These are phyloP conservation scores for Delia radicum DNA, from an alignment of 1,140 invertebrate species.

Conservation along the genomic window DNA sequence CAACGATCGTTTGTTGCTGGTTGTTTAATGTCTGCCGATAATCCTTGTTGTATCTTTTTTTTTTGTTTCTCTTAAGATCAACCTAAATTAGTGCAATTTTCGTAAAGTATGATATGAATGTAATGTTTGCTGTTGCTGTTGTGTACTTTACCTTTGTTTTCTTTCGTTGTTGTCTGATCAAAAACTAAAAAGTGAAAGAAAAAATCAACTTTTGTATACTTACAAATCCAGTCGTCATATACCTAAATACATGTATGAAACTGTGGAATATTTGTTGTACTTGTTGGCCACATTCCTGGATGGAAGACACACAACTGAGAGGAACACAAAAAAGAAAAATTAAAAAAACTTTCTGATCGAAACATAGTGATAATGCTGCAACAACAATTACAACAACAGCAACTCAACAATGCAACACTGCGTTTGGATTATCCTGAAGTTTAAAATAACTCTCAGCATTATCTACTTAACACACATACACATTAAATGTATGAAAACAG, in stretches of 20 bases:
- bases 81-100: conserved; percentile 20
- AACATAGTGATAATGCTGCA: conserved; percentile 14
- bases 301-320: background rate
- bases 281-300: conserved; percentile 16
- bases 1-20: background rate
- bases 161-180: background rate
- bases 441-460: conserved; percentile 4
- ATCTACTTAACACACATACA: background rate
- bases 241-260: background rate
- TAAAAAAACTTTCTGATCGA: background rate
- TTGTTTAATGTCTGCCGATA: conserved; percentile 19
- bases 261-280: conserved; percentile 9
- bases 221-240: background rate
- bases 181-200: background rate
- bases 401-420: background rate
- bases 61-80: background rate
- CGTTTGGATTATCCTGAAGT: background rate
- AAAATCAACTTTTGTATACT: background rate
- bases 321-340: background rate
- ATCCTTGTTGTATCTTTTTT: background rate
- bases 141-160: background rate
- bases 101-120: conserved; percentile 14
- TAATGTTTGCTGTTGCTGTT: background rate
- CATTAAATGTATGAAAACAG: background rate
- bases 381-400: background rate